A percentile compares a stretch with the other conserved stretches of the same genome.
These are phyloP conservation scores for Dipus sagitta DNA, from an alignment of 2,797 vertebrate genomes.

Conservation along the genomic window DNA sequence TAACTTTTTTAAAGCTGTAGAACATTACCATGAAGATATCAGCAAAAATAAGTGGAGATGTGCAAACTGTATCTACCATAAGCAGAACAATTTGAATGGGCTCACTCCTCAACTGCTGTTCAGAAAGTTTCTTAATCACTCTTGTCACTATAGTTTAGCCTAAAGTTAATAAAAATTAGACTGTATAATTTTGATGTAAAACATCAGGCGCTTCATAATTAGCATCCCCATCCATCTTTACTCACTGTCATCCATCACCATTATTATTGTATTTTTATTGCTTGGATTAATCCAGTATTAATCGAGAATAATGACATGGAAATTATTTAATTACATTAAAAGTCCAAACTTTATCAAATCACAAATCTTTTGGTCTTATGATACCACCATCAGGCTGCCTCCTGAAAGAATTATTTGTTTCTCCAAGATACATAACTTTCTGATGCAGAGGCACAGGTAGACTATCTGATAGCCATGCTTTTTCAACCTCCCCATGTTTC, in stretches of 20 bases:
- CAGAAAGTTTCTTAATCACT: constrained; percentile 51
- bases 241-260: constrained; percentile 22
- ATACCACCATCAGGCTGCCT: constrained; percentile 52
- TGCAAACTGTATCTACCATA: not conserved
- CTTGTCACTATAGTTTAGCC: constrained; percentile 1
- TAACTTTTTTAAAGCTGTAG: not conserved
- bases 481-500: not conserved
- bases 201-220: constrained; percentile 47
- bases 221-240: constrained; percentile 45
- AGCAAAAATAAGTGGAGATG: not conserved
- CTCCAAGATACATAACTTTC: not conserved
- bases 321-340: constrained; percentile 70
- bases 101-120: not conserved
- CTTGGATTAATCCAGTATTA: constrained; percentile 68
- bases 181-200: constrained; percentile 61
- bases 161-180: constrained; percentile 53
- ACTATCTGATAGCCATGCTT: not conserved
- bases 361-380: constrained; percentile 56
- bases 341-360: constrained; percentile 61
- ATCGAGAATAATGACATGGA: constrained; percentile 60
- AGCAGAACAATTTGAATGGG: not conserved
- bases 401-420: not conserved
- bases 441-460: not conserved
- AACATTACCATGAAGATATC: not conserved
- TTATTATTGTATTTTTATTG: constrained; percentile 71